Evolutionary conservation across 2,888 invertebrate species (phyloP).

Genomic region (Lathronympha strigana): DNA sequence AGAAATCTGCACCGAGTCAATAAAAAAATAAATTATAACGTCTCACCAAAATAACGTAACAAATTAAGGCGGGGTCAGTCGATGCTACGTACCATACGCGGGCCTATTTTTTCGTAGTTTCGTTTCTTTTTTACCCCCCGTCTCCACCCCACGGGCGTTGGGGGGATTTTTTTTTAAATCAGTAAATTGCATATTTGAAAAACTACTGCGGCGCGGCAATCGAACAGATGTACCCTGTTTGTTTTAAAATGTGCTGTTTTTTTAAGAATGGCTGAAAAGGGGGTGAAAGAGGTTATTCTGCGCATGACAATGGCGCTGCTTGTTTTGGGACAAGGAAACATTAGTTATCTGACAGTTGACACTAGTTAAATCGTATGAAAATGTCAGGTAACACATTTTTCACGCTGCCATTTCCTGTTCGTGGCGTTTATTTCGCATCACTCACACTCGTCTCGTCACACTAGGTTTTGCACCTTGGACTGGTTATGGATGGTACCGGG

Average conservation of each 20-base stretch:
- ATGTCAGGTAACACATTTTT: neutral
- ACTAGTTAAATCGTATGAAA: neutral
- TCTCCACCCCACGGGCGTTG: conserved; percentile 71
- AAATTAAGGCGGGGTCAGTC: conserved; percentile 63
- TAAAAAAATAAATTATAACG: conserved; percentile 18
- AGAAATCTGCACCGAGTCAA: neutral
- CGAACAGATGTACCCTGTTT: conserved; percentile 52
- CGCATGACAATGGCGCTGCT: too few relatives aligned
- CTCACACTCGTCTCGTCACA: too few relatives aligned
- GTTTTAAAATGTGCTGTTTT: conserved; percentile 45
- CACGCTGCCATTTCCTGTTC: too few relatives aligned
- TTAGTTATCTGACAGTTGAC: too few relatives aligned
- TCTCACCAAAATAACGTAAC: conserved; percentile 52
- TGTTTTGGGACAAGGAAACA: too few relatives aligned
- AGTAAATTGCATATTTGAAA: conserved; percentile 84
- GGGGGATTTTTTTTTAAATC: conserved; percentile 73
- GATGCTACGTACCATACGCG: conserved; percentile 76
- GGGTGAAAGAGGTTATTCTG: neutral
- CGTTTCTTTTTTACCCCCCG: conserved; percentile 71
- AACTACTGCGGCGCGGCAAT: conserved; percentile 68
- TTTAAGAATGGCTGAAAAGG: conserved; percentile 23
- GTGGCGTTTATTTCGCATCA: too few relatives aligned
- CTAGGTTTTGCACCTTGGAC: too few relatives aligned
- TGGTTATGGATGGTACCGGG: too few relatives aligned
- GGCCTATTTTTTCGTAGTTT: conserved; percentile 70